Evolutionary conservation across 2,888 invertebrate species (phyloP), one percentile per base, ranked within the genome.

Genomic region (Crematogaster levior): DNA sequence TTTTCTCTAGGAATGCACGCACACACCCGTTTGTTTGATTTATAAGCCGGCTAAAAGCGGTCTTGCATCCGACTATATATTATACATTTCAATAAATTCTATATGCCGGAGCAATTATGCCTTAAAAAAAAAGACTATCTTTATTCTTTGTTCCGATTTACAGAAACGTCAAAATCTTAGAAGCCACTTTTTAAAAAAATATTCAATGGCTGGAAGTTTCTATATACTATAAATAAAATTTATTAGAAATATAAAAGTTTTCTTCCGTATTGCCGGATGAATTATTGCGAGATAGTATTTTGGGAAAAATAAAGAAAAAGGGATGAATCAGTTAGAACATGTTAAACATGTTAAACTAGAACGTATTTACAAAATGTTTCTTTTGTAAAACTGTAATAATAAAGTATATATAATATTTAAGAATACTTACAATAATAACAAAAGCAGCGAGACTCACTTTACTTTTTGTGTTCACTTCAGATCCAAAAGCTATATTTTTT

Each of bases 1-100:
- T 93, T 92, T 93, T 87, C 91, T 88, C 90, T 90, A 93, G 90
- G 91, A 91, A 92, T 91, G 88, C 88, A 83, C 89, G 87, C 89
- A 84, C 89, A 87, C 89, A 88, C 90, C 89, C 90, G 89, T 89
- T 91, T 87, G 84, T 87, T 89, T 91, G 90, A 93, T 92, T 93
- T 91, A 93, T 80, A 89, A 46, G 81, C 81, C 86, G 86, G 86
- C 84, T 90, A 89, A 91, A 89, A 89, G 90, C 88, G 86, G 85
- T 89, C 88, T 89, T 85, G 88, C 89, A 85, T 91, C 91, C 88
- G 87, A 65, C 87, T 86, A 89, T 86, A 74, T 87, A 87, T 91
- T 91, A 91, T 90, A 88, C 88, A 88, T 91, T 88, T 68, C 81
- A 15, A 74, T 73, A 61, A 68, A 82, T 75, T 82, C 61, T 83